Conservation (phyloP, 2,888 invertebrate genomes). For the Holacanthella duospinosa region DNA sequence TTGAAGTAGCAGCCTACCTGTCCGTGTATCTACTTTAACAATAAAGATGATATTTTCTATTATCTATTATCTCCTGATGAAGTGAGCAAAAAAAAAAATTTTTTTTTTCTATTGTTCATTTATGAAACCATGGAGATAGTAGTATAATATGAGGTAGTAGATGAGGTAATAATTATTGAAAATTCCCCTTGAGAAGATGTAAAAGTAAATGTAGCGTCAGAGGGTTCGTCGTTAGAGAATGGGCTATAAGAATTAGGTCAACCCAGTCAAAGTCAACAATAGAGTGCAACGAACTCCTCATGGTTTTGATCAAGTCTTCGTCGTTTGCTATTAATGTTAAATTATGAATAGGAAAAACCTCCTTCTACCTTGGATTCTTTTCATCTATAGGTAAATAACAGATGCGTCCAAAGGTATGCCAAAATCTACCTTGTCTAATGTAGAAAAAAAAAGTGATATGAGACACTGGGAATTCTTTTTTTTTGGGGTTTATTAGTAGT, state of each 20-base stretch:
- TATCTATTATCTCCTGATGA: no score
- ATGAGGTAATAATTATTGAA: no score
- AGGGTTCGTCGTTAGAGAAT: no score
- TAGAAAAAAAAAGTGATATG: neutral
- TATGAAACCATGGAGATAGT: no score
- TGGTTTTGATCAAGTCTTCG: slow-evolving; percentile 16
- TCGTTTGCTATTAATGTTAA: neutral
- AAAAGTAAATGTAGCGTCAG: no score
- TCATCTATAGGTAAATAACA: neutral
- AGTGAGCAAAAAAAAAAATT: no score
- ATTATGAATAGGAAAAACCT: neutral
- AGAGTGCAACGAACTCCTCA: slow-evolving; percentile 34
- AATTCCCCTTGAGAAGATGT: no score
- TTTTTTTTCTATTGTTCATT: no score
- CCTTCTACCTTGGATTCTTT: slow-evolving; percentile 3
- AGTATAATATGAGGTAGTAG: no score
- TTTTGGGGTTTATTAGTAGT: neutral
- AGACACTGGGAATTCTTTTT: neutral
- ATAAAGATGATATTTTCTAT: no score
- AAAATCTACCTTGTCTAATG: neutral
- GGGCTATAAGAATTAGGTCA: slow-evolving; percentile 37
- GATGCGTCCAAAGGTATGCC: neutral
- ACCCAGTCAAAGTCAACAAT: slow-evolving; percentile 38
- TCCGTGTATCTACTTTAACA: no score
- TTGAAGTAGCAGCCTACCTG: no score